phyloP scores from a whole-genome alignment of 2,797 vertebrate genomes.

The Gymnopithys bicolor region DNA sequence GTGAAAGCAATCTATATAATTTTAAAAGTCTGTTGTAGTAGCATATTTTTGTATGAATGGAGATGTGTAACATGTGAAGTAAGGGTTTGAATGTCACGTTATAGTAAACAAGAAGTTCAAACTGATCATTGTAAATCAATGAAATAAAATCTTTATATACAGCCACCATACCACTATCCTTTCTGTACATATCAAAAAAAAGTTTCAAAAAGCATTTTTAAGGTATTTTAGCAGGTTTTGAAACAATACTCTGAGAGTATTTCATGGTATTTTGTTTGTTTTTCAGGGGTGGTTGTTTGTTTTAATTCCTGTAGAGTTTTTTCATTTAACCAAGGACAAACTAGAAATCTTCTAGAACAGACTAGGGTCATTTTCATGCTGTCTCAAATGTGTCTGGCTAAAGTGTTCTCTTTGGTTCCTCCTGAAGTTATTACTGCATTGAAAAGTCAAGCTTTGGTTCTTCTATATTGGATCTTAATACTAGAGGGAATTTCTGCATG shows the following conservation, averaged over 20 bases:
- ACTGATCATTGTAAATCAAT: slow-evolving; percentile 28
- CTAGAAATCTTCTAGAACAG: neutral
- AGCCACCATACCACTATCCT: neutral
- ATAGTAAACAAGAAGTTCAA: slow-evolving; percentile 32
- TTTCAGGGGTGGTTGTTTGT: neutral
- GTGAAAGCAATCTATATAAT: neutral
- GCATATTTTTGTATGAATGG: slow-evolving; percentile 42
- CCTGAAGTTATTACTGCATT: neutral
- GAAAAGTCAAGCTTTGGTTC: neutral
- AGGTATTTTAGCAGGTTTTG: neutral
- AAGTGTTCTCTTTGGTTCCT: neutral
- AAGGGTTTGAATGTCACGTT: slow-evolving; percentile 44
- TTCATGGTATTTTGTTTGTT: neutral
- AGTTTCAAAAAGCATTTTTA: neutral
- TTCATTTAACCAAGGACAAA: neutral
- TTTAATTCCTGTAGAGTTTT: neutral
- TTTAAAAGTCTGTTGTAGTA: slow-evolving; percentile 22
- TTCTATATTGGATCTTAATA: neutral
- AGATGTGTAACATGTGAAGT: slow-evolving; percentile 31
- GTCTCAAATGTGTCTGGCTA: neutral
- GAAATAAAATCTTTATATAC: slow-evolving; percentile 49
- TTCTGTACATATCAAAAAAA: neutral
- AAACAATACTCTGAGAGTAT: neutral
- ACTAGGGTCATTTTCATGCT: neutral
- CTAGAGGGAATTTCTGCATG: neutral